Conservation (phyloP, 2,113 vertebrate species). For the Sorex fumeus region DNA sequence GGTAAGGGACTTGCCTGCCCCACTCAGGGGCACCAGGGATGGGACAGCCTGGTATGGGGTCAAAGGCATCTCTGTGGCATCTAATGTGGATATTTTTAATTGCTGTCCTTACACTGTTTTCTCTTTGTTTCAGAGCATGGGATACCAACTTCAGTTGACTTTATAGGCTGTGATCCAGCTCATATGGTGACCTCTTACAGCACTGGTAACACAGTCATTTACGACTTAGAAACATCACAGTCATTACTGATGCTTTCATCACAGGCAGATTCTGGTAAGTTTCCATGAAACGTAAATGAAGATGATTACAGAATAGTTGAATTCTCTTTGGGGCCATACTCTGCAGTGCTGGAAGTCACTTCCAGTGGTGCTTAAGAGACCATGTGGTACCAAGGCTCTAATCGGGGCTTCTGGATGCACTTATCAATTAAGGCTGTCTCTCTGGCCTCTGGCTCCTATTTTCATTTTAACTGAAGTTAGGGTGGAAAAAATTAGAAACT, state of each 20-base stretch:
- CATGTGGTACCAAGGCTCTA: background rate
- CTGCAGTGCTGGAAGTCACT: no score
- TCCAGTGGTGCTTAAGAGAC: no score
- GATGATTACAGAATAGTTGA: background rate
- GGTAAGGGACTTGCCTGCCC: no score
- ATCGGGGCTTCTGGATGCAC: background rate
- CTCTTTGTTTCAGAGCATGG: slow-evolving; percentile 91
- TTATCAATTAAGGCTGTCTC: no score
- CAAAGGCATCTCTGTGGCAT: no score
- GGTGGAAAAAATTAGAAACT: background rate
- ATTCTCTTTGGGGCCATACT: no score
- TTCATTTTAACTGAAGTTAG: slow-evolving; percentile 5
- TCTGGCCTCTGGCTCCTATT: no score
- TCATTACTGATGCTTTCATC: slow-evolving; percentile 93
- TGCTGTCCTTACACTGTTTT: background rate
- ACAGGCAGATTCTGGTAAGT: slow-evolving; percentile 94
- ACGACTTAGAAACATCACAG: slow-evolving; percentile 98
- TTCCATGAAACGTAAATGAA: slow-evolving; percentile 18
- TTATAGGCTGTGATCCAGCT: slow-evolving; percentile 97
- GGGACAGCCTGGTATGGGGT: no score
- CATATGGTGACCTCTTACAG: slow-evolving; percentile 97
- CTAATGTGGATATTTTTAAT: background rate
- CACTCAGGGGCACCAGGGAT: no score
- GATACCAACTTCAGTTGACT: slow-evolving; percentile 96
- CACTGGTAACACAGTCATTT: slow-evolving; percentile 94